Evolutionary conservation across 2,113 vertebrate species (phyloP).

Genomic region (Strigops habroptila): DNA sequence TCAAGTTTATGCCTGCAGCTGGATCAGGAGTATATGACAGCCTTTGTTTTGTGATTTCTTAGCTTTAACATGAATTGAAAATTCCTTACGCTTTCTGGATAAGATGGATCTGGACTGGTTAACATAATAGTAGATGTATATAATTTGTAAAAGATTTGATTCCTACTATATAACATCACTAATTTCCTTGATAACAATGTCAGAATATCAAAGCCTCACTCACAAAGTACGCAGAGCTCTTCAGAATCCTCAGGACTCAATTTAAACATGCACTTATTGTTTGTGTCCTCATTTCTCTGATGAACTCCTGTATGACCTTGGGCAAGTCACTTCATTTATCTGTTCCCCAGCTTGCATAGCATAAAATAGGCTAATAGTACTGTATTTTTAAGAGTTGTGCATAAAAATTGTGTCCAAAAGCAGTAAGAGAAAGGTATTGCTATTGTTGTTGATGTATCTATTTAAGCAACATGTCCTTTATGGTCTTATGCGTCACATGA

Average conservation of each 20-base stretch:
- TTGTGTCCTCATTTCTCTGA: neutral
- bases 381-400: neutral
- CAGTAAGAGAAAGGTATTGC: neutral
- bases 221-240: neutral
- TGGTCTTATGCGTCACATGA: neutral
- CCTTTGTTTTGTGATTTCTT: neutral
- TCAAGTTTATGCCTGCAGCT: neutral
- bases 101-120: neutral
- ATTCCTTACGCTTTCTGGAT: neutral
- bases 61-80: neutral
- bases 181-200: neutral
- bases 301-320: neutral
- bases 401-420: neutral
- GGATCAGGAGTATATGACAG: neutral
- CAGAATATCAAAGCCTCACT: neutral
- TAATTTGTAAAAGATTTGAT: neutral
- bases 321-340: neutral
- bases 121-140: neutral
- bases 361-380: neutral
- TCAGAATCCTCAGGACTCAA: neutral
- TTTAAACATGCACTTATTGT: neutral
- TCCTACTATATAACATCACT: neutral
- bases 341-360: neutral
- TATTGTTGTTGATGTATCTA: neutral
- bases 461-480: neutral